Evolutionary conservation across 1,140 invertebrate genomes (phyloP).

Genomic region (Zeugodacus cucurbitae): DNA sequence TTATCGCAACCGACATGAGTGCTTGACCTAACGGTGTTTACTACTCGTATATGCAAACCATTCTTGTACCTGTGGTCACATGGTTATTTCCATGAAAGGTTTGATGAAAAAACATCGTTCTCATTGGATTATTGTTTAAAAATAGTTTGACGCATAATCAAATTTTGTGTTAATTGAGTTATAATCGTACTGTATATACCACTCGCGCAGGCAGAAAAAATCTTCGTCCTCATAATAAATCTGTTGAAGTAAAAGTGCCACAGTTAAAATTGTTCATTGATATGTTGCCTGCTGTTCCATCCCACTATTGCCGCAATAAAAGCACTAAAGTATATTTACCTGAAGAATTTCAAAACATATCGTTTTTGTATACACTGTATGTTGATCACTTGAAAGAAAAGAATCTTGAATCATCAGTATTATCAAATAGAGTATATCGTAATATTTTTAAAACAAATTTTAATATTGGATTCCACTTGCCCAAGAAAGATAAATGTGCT

Average conservation of each 20-base stretch:
- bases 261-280: conserved; percentile 42
- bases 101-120: background rate
- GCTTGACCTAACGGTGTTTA: no score
- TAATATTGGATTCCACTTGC: conserved; percentile 45
- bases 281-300: conserved; percentile 44
- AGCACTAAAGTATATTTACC: conserved; percentile 40
- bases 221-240: conserved; percentile 39
- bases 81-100: no score
- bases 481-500: conserved; percentile 44
- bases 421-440: conserved; percentile 27
- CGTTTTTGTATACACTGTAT: background rate
- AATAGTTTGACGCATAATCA: no score
- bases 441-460: conserved; percentile 39
- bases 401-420: no score
- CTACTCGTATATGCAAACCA: no score
- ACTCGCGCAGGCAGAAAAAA: conserved; percentile 6
- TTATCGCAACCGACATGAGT: no score
- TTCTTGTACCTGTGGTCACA: no score
- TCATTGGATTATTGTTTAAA: no score
- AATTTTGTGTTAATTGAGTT: no score
- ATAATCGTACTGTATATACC: background rate
- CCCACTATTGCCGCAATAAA: conserved; percentile 44
- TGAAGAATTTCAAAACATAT: conserved; percentile 37
- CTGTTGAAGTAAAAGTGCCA: background rate
- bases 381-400: conserved; percentile 40